phyloP scores from a whole-genome alignment of 64 coral and sea anemone species.

The Montipora cactus region DNA sequence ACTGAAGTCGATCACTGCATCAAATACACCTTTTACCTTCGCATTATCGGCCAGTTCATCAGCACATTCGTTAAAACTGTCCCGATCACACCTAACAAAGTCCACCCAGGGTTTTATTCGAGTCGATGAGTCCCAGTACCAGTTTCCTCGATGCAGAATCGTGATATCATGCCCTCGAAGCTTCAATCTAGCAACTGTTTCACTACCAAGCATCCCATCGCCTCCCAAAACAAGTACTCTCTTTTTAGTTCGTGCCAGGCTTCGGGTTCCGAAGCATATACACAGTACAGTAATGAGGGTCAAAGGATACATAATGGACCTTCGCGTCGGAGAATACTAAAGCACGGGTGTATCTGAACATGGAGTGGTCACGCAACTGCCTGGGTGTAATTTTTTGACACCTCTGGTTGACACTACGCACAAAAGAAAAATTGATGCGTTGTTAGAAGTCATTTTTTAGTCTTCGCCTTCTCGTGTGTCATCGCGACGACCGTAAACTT shows the following conservation, averaged over 20 bases:
- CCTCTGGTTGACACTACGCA: no score
- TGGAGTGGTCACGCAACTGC: neutral
- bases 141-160: constrained; percentile 67
- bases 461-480: no score
- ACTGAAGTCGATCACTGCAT: constrained; percentile 75
- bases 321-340: neutral
- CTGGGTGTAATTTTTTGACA: neutral
- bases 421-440: no score
- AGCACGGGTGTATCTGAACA: neutral
- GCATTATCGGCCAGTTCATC: constrained; percentile 27
- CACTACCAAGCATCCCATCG: constrained; percentile 93
- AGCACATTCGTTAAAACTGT: constrained; percentile 36
- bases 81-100: constrained; percentile 65
- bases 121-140: constrained; percentile 72
- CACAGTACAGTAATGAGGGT: neutral
- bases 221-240: constrained; percentile 89
- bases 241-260: neutral
- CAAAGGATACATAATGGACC: neutral
- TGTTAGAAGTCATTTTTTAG: no score
- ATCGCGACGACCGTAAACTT: no score
- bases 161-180: constrained; percentile 67
- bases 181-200: constrained; percentile 69
- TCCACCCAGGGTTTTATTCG: constrained; percentile 79
- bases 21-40: constrained; percentile 53
- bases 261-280: neutral